Evolutionary conservation across 2,113 vertebrate species (phyloP).

Genomic region (Phrynosoma platyrhinos): DNA sequence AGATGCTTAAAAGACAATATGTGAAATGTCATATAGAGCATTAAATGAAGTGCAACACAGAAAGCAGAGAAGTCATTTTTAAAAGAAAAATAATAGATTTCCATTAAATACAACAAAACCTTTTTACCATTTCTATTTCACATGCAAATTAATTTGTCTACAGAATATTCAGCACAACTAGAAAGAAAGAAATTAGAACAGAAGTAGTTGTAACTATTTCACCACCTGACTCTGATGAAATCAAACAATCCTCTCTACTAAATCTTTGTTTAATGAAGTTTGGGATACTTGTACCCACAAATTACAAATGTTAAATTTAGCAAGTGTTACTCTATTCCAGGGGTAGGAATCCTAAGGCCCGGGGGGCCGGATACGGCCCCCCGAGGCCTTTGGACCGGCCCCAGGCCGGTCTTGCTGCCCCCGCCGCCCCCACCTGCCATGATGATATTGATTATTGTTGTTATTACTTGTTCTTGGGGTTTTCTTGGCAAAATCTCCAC

Average conservation of each 20-base stretch:
- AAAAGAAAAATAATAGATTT: constrained; percentile 1
- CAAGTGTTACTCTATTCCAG: neutral
- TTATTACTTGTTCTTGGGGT: no score
- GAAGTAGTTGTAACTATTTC: neutral
- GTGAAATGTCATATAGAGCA: constrained; percentile 47
- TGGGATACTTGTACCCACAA: neutral
- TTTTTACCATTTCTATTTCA: constrained; percentile 26
- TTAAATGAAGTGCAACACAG: constrained; percentile 27
- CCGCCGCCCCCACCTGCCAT: no score
- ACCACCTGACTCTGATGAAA: neutral
- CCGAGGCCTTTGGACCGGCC: no score
- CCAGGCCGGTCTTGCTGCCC: no score
- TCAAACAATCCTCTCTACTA: neutral
- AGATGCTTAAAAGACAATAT: constrained; percentile 49
- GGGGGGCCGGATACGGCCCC: no score
- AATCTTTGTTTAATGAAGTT: constrained; percentile 6
- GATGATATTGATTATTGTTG: no score
- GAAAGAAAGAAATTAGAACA: constrained; percentile 9
- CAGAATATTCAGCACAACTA: neutral
- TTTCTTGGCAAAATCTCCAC: no score
- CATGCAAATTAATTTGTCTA: constrained; percentile 6
- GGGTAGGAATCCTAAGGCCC: no score
- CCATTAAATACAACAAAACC: constrained; percentile 33
- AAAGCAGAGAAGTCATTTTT: constrained; percentile 1
- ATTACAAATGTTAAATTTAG: neutral